phyloP scores from a whole-genome alignment of 2,113 vertebrate genomes.

The Callipepla squamata region DNA sequence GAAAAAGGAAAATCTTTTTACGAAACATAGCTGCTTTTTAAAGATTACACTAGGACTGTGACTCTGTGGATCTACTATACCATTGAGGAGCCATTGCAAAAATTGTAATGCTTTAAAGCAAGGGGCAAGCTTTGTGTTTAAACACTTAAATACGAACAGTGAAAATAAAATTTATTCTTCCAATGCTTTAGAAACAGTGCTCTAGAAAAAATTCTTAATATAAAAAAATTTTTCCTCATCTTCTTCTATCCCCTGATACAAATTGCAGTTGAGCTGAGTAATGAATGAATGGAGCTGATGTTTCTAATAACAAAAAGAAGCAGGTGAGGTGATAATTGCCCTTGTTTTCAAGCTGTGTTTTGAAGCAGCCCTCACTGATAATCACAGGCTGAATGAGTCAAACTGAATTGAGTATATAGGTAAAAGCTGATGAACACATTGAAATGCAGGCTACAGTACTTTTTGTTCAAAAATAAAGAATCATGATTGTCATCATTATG shows the following conservation, averaged over 20 bases:
- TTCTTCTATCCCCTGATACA: not conserved
- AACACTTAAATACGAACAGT: slow-evolving; percentile 34
- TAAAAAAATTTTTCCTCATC: not conserved
- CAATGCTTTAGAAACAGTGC: slow-evolving; percentile 1
- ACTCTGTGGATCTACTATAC: not conserved
- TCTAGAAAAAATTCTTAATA: slow-evolving; percentile 56
- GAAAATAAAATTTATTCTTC: slow-evolving; percentile 42
- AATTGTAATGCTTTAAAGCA: slow-evolving; percentile 13
- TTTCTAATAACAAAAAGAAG: slow-evolving; percentile 29
- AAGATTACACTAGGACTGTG: not conserved
- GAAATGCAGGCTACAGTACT: not conserved
- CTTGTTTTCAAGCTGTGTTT: slow-evolving; percentile 29
- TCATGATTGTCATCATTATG: not conserved
- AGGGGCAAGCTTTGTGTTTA: not conserved
- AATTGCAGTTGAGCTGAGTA: slow-evolving; percentile 48
- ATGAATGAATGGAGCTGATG: slow-evolving; percentile 11
- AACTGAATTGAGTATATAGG: slow-evolving; percentile 1
- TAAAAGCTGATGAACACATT: not conserved
- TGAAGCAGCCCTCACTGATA: not conserved
- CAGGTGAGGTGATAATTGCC: slow-evolving; percentile 23
- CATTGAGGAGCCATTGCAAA: not conserved
- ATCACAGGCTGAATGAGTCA: slow-evolving; percentile 14
- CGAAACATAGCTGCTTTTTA: not conserved
- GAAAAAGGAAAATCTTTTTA: not conserved
- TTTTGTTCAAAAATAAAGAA: not conserved